Evolutionary conservation across 2,113 vertebrate species (phyloP), one percentile per base, ranked within the genome.

Genomic region (Athene noctua): DNA sequence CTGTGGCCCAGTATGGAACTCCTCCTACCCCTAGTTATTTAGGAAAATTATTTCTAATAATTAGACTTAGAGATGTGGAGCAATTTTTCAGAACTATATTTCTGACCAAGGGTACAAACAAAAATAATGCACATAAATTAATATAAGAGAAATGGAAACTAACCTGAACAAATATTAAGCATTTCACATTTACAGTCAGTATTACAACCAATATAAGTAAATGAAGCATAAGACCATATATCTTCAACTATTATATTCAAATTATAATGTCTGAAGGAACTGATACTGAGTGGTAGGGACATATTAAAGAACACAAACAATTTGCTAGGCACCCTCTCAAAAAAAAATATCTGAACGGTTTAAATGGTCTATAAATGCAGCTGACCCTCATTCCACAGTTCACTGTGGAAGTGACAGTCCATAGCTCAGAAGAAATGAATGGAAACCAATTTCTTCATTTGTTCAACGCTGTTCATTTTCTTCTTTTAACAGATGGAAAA

Each of bases 391-490:
- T 65, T 92, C 42, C 21, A 29, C 29, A 80, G 32, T 59, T 94
- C 59, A 87, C 11, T 34, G 21, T 84, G 47, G 21, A 83, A 84
- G 29, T 91, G 68, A 66, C 29, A 59, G 32, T 81, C 47, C n/a
- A 22, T 27, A 74, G 22, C 68, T 86, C 68, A 94, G 72, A 52
- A 71, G 29, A 95, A 96, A 92, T 59, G 0, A 83, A 84, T 71
- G 46, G 51, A 81, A 90, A 78, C 1, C 17, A 66, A 38, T 73
- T 73, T 83, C 36, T 86, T 95, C 13, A 74, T 91, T 88, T 86
- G 5, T 66, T 84, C 29, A 59, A 27, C 0, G 2, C 5, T 66
- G 15, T 42, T 82, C 10, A 47, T 70, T 81, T 74, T 81, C 52
- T 81, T 79, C 22, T 42, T 75, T 55, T 77, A 80, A 62, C 20